phyloP scores from a whole-genome alignment of 2,888 invertebrate species.

The Drosophila infuscata region DNA sequence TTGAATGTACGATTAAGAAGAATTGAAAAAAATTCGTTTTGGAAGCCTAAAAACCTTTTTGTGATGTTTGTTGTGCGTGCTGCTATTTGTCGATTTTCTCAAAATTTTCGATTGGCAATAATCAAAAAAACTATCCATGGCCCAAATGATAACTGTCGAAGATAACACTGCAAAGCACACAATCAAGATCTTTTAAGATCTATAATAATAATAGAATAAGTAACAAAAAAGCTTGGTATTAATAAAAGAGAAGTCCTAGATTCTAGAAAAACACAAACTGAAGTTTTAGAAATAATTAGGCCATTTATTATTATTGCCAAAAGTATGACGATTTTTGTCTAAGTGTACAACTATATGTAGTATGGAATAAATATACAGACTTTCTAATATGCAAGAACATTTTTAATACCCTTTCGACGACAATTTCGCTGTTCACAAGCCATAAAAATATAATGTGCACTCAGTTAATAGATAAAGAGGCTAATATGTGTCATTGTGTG shows the following conservation, averaged over 20 bases:
- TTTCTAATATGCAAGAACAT: background rate
- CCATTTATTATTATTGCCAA: background rate
- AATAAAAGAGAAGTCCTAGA: no score
- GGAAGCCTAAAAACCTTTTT: background rate
- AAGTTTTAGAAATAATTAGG: background rate
- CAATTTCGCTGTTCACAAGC: slow-evolving; percentile 1
- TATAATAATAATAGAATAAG: background rate
- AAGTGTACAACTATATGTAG: background rate
- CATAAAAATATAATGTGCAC: slow-evolving; percentile 22
- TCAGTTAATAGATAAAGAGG: slow-evolving; percentile 43
- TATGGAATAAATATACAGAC: background rate
- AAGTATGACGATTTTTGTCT: background rate
- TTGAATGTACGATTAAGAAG: background rate
- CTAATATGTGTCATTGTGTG: slow-evolving; percentile 9
- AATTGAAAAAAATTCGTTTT: background rate
- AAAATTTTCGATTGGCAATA: background rate
- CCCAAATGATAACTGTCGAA: no score
- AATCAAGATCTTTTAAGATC: background rate
- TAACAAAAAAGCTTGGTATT: background rate
- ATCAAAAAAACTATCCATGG: background rate
- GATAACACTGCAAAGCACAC: background rate
- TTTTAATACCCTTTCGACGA: background rate
- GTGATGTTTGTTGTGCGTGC: background rate
- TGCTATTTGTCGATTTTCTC: background rate
- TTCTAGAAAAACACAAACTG: background rate